These are phyloP conservation scores for Parapsyche elsis DNA, from an alignment of 1,140 invertebrate species.

Conservation along the genomic window DNA sequence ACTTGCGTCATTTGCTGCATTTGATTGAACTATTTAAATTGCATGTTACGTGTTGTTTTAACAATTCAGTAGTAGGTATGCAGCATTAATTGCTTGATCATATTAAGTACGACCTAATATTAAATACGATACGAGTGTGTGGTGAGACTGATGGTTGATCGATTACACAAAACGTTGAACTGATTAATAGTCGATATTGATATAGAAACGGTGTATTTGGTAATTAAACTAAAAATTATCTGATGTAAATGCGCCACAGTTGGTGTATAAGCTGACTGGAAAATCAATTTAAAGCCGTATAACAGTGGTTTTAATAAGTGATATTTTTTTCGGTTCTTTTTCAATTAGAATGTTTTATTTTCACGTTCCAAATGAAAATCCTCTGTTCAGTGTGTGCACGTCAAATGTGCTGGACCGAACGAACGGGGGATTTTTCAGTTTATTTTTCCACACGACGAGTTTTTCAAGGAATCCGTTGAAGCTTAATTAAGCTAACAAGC, in stretches of 20 bases:
- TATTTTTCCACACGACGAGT: constrained; percentile 41
- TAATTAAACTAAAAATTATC: neutral
- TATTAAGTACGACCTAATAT: too few species aligned
- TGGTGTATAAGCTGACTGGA: neutral
- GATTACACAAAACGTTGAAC: too few species aligned
- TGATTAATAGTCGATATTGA: too few species aligned
- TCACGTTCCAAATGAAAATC: constrained; percentile 2
- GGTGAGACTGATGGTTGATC: too few species aligned
- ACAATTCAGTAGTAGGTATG: too few species aligned
- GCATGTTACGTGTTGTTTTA: too few species aligned
- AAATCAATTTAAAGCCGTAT: neutral
- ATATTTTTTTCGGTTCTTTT: neutral
- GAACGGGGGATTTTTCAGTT: constrained; percentile 27
- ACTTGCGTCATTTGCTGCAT: too few species aligned
- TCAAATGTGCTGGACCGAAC: neutral
- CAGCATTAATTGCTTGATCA: too few species aligned
- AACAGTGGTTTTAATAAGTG: constrained; percentile 22
- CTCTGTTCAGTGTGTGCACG: neutral
- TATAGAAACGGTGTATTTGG: too few species aligned
- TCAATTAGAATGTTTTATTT: neutral
- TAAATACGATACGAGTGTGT: too few species aligned
- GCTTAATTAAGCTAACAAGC: constrained; percentile 54
- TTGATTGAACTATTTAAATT: too few species aligned
- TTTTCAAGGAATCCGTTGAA: constrained; percentile 42
- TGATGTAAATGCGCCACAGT: neutral